These are phyloP conservation scores for Aplodontia rufa DNA, from an alignment of 2,113 vertebrate genomes.

Conservation along the genomic window DNA sequence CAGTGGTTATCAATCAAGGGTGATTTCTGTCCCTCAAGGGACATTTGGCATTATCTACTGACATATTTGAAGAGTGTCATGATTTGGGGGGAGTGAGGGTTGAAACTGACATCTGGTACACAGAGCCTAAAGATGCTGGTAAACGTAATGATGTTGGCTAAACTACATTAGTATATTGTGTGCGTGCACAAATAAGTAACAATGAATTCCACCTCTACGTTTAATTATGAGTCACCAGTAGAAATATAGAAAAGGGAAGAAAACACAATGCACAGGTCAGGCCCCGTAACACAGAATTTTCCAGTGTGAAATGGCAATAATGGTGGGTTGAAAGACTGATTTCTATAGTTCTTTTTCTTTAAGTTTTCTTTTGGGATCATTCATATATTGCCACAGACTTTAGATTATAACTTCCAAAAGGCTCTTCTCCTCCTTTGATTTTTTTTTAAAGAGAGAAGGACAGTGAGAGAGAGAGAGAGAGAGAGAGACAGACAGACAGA, in stretches of 20 bases:
- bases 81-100: not conserved
- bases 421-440: fast-evolving
- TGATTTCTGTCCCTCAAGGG: not conserved
- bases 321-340: not conserved
- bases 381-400: not conserved
- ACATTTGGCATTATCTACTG: not conserved
- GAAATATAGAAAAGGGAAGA: too few species aligned
- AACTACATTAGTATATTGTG: too few species aligned
- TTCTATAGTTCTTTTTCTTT: not conserved
- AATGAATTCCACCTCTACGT: too few species aligned
- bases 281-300: not conserved
- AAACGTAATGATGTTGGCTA: not conserved
- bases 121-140: not conserved
- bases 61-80: not conserved
- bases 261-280: not conserved
- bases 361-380: not conserved
- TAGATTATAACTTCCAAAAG: not conserved
- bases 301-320: not conserved
- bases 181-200: too few species aligned
- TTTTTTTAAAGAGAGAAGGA: too few species aligned
- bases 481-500: too few species aligned
- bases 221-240: too few species aligned
- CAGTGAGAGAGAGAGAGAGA: too few species aligned
- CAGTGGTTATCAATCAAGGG: not conserved
- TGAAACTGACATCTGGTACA: not conserved